Evolutionary conservation across 2,888 invertebrate species (phyloP), one percentile per base, ranked within the genome.

Genomic region (Diarsia dahlii): DNA sequence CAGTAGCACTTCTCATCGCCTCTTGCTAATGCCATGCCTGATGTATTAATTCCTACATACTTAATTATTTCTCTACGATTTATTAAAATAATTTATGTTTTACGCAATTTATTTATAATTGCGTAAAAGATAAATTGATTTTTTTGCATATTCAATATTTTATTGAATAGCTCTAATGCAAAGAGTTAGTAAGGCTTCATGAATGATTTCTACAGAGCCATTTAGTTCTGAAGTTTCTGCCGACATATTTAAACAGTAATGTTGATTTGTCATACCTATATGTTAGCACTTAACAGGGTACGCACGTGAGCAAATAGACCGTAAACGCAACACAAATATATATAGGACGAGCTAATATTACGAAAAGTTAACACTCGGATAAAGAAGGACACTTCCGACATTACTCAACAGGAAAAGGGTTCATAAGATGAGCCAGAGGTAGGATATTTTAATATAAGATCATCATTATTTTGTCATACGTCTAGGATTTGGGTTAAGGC

Each of bases 401-500:
- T 60, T 18, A 34, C 20, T 15, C 58, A 15, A 70, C 70, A 82
- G 71, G 79, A 82, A 82, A 80, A 82, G 70, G 79, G 82, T 62
- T 28, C 39, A 48, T 23, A 39, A 54, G 64, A 69, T 52, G 34
- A 18, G 6, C 12, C 15, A 66, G 48, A 28, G 5, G 15, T 46
- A 58, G 13, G 20, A 56, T 68, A 65, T 15, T 58, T 23, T 64
- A 68, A n/a, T 63, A 64, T 58, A 39, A 39, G 63, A 64, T 58
- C 34, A 48, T 28, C 18, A 58, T 48, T n/a, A n/a, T n/a, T n/a
- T 66, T 66, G 8, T 62, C 12, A 3, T 71, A 8, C 18, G 39
- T 62, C 23, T n/a, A 54, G n/a, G 3, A 73, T 73, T 18, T 20
- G 10, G 23, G 20, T 18, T 28, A 20, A 10, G 48, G 15, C 0